These are phyloP conservation scores for Prionace glauca DNA, from an alignment of 2,797 vertebrate species.

Conservation along the genomic window DNA sequence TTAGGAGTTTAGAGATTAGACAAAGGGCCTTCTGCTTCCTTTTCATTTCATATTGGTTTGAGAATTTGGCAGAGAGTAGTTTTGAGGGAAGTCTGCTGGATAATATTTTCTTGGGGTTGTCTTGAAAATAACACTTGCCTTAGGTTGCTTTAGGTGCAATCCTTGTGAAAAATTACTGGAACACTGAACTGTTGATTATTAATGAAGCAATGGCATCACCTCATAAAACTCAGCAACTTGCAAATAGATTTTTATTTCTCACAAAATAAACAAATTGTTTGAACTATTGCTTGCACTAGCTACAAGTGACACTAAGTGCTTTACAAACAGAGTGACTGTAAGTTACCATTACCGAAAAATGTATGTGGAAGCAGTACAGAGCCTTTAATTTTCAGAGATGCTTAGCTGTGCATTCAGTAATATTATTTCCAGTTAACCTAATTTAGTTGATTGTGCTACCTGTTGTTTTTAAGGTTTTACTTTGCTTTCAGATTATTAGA, in stretches of 20 bases:
- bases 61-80: neutral
- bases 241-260: conserved; percentile 39
- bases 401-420: conserved; percentile 35
- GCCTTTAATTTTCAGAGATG: conserved; percentile 35
- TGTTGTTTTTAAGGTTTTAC: conserved; percentile 37
- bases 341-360: conserved; percentile 37
- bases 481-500: conserved; percentile 38
- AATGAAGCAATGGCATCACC: conserved; percentile 37
- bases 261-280: conserved; percentile 38
- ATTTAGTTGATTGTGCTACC: conserved; percentile 37
- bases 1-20: neutral
- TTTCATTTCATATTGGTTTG: neutral
- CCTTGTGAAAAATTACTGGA: conserved; percentile 31
- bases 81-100: neutral
- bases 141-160: neutral
- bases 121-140: neutral
- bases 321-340: conserved; percentile 34
- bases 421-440: conserved; percentile 37
- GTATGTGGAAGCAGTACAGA: conserved; percentile 3
- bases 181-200: conserved; percentile 36
- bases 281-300: conserved; percentile 35
- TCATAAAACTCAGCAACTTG: conserved; percentile 37
- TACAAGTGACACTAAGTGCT: conserved; percentile 38
- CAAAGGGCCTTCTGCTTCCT: neutral
- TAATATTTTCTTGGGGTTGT: neutral